A percentile compares a stretch with the other conserved stretches of the same genome.
phyloP scores from a whole-genome alignment of 2,888 invertebrate species.

The Thumatha senex region DNA sequence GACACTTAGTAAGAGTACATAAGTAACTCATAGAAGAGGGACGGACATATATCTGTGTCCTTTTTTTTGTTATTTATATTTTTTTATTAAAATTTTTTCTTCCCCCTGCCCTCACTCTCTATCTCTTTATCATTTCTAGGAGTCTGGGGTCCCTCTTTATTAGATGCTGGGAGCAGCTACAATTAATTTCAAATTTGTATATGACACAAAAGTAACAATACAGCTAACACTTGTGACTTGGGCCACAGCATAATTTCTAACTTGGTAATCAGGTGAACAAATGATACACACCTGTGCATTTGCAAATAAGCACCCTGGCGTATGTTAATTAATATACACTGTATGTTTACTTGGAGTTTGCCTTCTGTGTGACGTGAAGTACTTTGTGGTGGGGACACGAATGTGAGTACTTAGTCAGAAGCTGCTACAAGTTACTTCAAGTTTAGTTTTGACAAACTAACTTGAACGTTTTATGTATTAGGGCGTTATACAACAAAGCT shows the following conservation, averaged over 20 bases:
- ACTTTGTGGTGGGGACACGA: background rate
- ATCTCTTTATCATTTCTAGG: too few relatives aligned
- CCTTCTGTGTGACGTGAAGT: slow-evolving; percentile 7
- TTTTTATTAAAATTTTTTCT: too few relatives aligned
- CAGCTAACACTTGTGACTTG: background rate
- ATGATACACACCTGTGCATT: slow-evolving; percentile 68
- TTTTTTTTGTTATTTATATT: too few relatives aligned
- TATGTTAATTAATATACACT: slow-evolving; percentile 56
- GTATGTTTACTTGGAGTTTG: slow-evolving; percentile 35
- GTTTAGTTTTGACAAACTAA: background rate
- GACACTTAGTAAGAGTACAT: too few relatives aligned
- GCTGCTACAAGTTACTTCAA: background rate
- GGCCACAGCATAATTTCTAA: background rate
- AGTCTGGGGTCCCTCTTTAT: too few relatives aligned
- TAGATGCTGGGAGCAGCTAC: too few relatives aligned
- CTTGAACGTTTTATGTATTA: background rate
- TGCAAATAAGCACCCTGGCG: slow-evolving; percentile 54
- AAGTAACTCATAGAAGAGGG: too few relatives aligned
- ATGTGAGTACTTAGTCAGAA: background rate
- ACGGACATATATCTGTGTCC: too few relatives aligned
- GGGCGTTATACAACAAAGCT: too few relatives aligned
- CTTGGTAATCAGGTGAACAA: slow-evolving; percentile 61
- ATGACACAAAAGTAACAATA: too few relatives aligned
- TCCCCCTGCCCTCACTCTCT: too few relatives aligned
- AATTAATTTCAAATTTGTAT: too few relatives aligned